Conservation (phyloP, 2,888 invertebrate species). For the Pilophorus perplexus region DNA sequence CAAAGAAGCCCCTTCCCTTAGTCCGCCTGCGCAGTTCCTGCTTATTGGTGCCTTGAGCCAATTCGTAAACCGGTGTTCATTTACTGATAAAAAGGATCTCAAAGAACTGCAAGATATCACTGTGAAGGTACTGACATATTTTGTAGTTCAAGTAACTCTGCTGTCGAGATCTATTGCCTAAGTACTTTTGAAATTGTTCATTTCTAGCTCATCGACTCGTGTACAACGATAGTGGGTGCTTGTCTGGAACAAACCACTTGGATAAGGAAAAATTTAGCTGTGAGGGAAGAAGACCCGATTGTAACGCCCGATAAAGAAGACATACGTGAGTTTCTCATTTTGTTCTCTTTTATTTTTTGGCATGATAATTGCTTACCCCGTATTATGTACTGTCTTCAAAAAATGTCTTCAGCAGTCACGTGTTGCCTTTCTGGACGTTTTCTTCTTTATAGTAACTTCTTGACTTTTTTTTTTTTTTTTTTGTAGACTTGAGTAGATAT, state of each 20-base stretch:
- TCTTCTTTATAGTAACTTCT: too few relatives aligned
- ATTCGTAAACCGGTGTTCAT: constrained; percentile 72
- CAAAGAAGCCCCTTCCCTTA: constrained; percentile 68
- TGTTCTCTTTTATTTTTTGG: neutral
- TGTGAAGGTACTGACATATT: constrained; percentile 62
- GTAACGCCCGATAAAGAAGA: constrained; percentile 53
- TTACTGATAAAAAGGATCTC: constrained; percentile 75
- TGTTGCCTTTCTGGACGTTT: too few relatives aligned
- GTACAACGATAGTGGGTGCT: constrained; percentile 82
- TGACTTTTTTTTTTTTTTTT: too few relatives aligned
- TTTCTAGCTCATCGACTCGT: constrained; percentile 69
- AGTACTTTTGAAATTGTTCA: neutral
- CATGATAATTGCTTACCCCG: constrained; percentile 22
- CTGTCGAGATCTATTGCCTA: too few relatives aligned
- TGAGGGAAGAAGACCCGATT: constrained; percentile 62
- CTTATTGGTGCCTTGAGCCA: constrained; percentile 76
- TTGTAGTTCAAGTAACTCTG: too few relatives aligned
- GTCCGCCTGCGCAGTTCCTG: constrained; percentile 75
- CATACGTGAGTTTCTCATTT: constrained; percentile 45
- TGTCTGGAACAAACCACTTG: constrained; percentile 87
- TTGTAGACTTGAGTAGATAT: too few relatives aligned
- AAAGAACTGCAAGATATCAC: constrained; percentile 76
- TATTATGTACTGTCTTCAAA: too few relatives aligned
- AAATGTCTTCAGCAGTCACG: too few relatives aligned
- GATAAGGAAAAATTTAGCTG: constrained; percentile 72